Evolutionary conservation across 2,888 invertebrate genomes (phyloP), one percentile per base, ranked within the genome.

Genomic region (Trichacis sp.): DNA sequence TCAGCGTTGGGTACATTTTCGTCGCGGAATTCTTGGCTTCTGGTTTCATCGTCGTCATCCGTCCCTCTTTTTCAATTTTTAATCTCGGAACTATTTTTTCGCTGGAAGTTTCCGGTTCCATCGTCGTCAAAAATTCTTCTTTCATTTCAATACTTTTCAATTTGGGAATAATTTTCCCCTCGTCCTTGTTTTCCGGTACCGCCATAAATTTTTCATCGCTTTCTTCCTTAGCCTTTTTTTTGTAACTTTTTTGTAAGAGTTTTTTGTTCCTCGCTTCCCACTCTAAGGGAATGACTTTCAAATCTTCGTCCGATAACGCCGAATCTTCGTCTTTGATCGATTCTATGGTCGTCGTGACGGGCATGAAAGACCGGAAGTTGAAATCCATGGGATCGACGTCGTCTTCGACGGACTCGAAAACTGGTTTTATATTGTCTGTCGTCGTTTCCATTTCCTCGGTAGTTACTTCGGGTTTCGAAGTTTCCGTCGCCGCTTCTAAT

Each of bases 221-320:
- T 40, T 46, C 66, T 4, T 77, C 73, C 38, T 77, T 74, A 18
- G 75, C 75, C 12, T 75, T n/a, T n/a, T n/a, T n/a, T n/a, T n/a
- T n/a, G n/a, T n/a, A n/a, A n/a, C n/a, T n/a, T n/a, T n/a, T n/a
- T n/a, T n/a, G n/a, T n/a, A n/a, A 8, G 4, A 24, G 24, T 3
- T 69, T 72, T 33, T 73, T 75, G 53, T 69, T 63, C 1, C 58
- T 55, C 1, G 76, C 73, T 2, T 64, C 24, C 33, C 8, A n/a
- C 2, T 79, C 79, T 36, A 83, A 59, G 5, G 83, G 77, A 54
- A 82, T 78, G 0, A 83, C 82, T 17, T 66, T 70, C 5, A 82
- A 61, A 8, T 75, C 73, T 40, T 77, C 79, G 2, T 82, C 82
- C 0, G 74, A 67, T 9, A 75, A 47, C 33, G 70, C 71, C 29